Percentiles rank a stretch among this genome's conserved stretches.
phyloP scores from a whole-genome alignment of 2,113 vertebrate species.

The Trinectes maculatus region DNA sequence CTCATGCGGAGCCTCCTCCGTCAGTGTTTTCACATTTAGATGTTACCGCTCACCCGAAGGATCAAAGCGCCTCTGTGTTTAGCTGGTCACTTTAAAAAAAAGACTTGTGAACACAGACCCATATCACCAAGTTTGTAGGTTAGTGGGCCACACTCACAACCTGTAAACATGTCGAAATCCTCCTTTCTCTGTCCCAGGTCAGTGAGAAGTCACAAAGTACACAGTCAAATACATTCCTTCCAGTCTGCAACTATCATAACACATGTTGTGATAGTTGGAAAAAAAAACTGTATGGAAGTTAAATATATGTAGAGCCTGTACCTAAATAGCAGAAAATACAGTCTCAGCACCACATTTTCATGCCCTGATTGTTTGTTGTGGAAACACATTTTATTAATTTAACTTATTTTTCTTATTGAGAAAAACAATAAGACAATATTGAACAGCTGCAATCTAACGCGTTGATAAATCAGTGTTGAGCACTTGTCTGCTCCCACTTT shows the following conservation, averaged over 20 bases:
- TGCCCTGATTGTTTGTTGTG: not conserved
- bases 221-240: not conserved
- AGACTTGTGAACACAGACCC: conserved; percentile 1
- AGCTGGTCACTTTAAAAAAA: not conserved
- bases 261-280: too few relatives aligned
- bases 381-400: not conserved
- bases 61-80: not conserved
- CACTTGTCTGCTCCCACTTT: not conserved
- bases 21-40: not conserved
- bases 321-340: too few relatives aligned
- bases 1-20: not conserved
- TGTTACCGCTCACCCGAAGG: not conserved
- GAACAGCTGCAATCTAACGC: not conserved
- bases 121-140: conserved; percentile 40
- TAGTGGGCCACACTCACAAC: conserved; percentile 18
- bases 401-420: not conserved
- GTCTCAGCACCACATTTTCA: not conserved
- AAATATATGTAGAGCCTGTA: not conserved
- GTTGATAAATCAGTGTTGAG: not conserved
- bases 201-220: conserved; percentile 5
- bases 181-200: not conserved
- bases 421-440: not conserved
- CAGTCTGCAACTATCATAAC: not conserved
- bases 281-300: not conserved
- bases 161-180: conserved; percentile 4